Base-by-base conservation (phyloP, 2,113 vertebrate species). In the Amblyopsis rosae region DNA sequence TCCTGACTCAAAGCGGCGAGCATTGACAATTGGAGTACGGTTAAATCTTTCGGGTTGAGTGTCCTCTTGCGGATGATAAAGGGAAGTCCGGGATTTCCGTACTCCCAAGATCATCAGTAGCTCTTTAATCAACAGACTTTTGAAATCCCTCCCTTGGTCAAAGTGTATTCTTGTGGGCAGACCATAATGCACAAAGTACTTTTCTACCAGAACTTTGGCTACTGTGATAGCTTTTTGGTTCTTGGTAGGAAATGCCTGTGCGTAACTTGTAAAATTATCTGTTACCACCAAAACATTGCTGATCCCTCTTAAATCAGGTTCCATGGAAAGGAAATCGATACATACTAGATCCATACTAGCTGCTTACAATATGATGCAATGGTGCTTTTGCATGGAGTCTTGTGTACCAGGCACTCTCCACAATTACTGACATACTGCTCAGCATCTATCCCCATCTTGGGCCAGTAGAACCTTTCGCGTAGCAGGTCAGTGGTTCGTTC, bases 61-160 rank as follows among this genome's bases (percentile, higher is more conserved):
- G 47, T 49, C 47, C 47, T 8, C 17, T 32, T 45, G 63, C 17
- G 5, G 59, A 59, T 16, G 49, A 35, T 13, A n/a, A 33, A 1
- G 45, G 65, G 41, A 54, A 10, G 62, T 61, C 57, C 59, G 59
- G 69, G 70, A 62, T 10, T 57, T 16, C 59, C 35, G 48, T 26
- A 48, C 19, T 12, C 6, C 33, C 59, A 61, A 45, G 7, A 33
- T 51, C 26, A 12, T 66, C 26, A 41, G 48, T 65, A 49, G 47
- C 47, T 49, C 47, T 49, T 19, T 19, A 1, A 19, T 19, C 19
- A 19, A 19, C 1, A 19, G 19, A 1, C 19, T 19, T 1, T 19
- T 19, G 19, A 19, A n/a, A n/a, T n/a, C n/a, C n/a, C n/a, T n/a
- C n/a, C n/a, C n/a, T n/a, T n/a, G n/a, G n/a, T 19, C 1, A 19